phyloP scores from a whole-genome alignment of 2,888 invertebrate genomes.

The Drosophila dives region DNA sequence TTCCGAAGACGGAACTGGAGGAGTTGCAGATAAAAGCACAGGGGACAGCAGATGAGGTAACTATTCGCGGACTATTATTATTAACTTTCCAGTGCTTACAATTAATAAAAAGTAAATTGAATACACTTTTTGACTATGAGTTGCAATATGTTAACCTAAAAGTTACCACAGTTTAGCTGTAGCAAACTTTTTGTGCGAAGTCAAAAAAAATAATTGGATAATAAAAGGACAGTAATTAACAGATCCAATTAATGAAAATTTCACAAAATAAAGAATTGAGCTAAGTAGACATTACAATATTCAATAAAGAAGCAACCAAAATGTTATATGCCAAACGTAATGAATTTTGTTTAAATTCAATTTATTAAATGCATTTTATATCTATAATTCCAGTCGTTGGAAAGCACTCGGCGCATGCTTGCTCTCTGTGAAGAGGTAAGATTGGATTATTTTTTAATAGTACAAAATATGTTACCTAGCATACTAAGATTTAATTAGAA shows the following conservation, averaged over 20 bases:
- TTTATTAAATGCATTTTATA: neutral
- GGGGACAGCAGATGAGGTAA: conserved; percentile 95
- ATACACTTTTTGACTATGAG: neutral
- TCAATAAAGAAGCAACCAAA: neutral
- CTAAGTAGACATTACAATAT: neutral
- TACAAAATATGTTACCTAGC: neutral
- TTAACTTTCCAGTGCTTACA: neutral
- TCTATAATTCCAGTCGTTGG: conserved; percentile 88
- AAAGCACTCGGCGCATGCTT: conserved; percentile 96
- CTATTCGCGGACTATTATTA: conserved; percentile 50
- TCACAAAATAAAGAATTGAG: neutral
- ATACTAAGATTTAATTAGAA: neutral
- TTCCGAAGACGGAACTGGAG: conserved; percentile 94
- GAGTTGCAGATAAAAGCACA: conserved; percentile 94
- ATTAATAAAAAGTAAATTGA: neutral
- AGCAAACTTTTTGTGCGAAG: neutral
- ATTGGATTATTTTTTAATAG: conserved; percentile 5
- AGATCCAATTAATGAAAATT: neutral
- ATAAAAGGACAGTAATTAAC: neutral
- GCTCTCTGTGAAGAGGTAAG: conserved; percentile 92
- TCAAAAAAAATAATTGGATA: neutral
- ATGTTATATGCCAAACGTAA: neutral
- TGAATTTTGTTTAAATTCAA: neutral
- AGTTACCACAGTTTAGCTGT: neutral
- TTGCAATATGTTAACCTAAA: neutral